These are phyloP conservation scores for Drosophila anomalata DNA, from an alignment of 2,888 invertebrate species.

Conservation along the genomic window DNA sequence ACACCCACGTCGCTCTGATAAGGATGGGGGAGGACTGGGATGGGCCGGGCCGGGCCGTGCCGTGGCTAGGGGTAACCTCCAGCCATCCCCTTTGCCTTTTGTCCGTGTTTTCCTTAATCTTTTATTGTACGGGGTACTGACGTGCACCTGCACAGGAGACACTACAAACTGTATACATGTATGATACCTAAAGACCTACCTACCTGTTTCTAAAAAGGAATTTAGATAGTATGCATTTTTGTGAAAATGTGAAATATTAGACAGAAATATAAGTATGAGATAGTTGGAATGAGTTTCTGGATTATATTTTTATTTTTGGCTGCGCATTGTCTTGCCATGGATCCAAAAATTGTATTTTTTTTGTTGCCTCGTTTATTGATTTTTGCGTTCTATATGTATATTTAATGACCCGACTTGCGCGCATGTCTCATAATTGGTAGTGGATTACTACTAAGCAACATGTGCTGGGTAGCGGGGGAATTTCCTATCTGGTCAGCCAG, in stretches of 20 bases:
- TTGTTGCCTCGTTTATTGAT: conserved; percentile 23
- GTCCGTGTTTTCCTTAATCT: conserved; percentile 31
- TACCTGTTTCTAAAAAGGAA: too few relatives aligned
- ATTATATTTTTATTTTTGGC: not conserved
- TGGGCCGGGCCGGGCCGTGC: not conserved
- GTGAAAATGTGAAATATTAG: too few relatives aligned
- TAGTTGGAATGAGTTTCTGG: too few relatives aligned
- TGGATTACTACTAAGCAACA: conserved; percentile 38
- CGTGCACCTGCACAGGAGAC: not conserved
- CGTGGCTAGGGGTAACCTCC: not conserved
- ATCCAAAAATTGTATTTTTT: conserved; percentile 26
- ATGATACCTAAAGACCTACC: too few relatives aligned
- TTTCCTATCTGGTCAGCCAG: not conserved
- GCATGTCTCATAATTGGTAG: conserved; percentile 37
- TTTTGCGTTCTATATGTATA: conserved; percentile 50
- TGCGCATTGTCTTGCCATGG: conserved; percentile 30
- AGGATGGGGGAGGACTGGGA: not conserved
- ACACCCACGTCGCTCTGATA: conserved; percentile 9
- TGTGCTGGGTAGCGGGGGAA: conserved; percentile 11
- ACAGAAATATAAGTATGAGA: too few relatives aligned
- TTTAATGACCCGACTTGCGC: conserved; percentile 20
- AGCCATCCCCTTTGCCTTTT: conserved; percentile 2
- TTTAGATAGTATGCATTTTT: too few relatives aligned
- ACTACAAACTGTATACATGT: not conserved
- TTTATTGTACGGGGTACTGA: conserved; percentile 6